Base-by-base conservation (phyloP, 2,888 invertebrate genomes). In the Liopterus haemorrhoidalis region DNA sequence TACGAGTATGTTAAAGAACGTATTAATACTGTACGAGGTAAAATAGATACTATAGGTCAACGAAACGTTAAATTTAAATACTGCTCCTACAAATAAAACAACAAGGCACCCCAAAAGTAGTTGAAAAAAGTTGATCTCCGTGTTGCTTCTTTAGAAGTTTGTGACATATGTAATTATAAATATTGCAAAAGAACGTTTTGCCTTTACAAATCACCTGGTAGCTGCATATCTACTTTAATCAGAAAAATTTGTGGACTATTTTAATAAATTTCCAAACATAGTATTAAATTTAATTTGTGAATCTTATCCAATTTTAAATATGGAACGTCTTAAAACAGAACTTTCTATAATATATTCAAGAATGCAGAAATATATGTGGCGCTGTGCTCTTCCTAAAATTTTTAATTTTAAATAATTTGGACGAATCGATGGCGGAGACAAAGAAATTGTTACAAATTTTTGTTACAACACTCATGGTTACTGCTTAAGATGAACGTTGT, bases 401-500 rank as follows among this genome's bases (percentile, higher is more conserved):
- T 18, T 8, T 35, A 16, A 35, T 35, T 35, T 16, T 20, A 9
- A 35, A 18, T 35, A 16, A 35, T 35, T 35, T 18, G 18, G 35
- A 35, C 19, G 35, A 35, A 18, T 19, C 35, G 9, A 35, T 35
- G 19, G 35, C 19, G n/a, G 35, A 35, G 20, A 35, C 18, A 19
- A 33, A 33, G 33, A 35, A 35, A 20, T 35, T 35, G 20, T 20
- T 35, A 18, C 35, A 35, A 35, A 35, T 35, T 19, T 20, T 35
- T 8, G 18, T 35, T 12, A 35, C 35, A 35, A 35, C 35, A 20
- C 35, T 20, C 16, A 35, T 35, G 35, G 20, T 6, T 35, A 35
- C 35, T 19, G 16, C 35, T 19, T 18, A 35, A 35, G 19, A 18
- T 12, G 35, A 35, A 35, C 35, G 35, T 16, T 19, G 19, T 35